Evolutionary conservation across 2,888 invertebrate species (phyloP), one percentile per base, ranked within the genome.

Genomic region (Eugnorisma glareosa): DNA sequence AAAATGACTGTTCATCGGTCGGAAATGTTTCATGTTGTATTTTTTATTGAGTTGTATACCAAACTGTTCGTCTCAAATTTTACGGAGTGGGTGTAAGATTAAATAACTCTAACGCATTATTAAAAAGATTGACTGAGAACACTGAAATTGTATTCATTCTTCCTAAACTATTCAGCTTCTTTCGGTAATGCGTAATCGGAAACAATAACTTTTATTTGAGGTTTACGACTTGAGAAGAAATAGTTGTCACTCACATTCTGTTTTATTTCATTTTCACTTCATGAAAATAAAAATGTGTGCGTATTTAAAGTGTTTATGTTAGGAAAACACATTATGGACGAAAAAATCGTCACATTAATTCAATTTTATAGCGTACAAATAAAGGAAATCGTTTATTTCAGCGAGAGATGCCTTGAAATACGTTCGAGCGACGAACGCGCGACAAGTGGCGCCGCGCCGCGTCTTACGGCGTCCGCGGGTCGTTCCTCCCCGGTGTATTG

Each of bases 321-420:
- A 87, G 83, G 78, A 81, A 75, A 71, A 43, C n/a, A 84, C 87
- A 91, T 91, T 89, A 90, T 91, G 88, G 85, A 85, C 77, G 81
- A 87, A 89, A 87, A 86, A 85, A 79, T 83, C 84, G 79, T 85
- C 88, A 73, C 88, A 86, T 89, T 89, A 87, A 90, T 90, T 90
- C 77, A 76, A 87, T 81, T 92, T 93, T 91, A 93, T 89, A 85
- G 85, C 86, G 75, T 77, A 87, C 75, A 90, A 89, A 91, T 92
- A 91, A 92, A 92, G 90, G 87, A 91, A 91, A 91, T 90, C 88
- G 88, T 91, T 91, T 92, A 88, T 91, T 90, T 91, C 82, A 87
- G 84, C 75, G 43, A 51, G 75, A 74, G 85, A 83, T 81, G 73
- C 75, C 82, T 76, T 81, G 84, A 85, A 75, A 83, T 80, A 84